Percentiles rank a stretch among this genome's conserved stretches.
These are phyloP conservation scores for Planococcus citri DNA, from an alignment of 1,140 invertebrate species.

Conservation along the genomic window DNA sequence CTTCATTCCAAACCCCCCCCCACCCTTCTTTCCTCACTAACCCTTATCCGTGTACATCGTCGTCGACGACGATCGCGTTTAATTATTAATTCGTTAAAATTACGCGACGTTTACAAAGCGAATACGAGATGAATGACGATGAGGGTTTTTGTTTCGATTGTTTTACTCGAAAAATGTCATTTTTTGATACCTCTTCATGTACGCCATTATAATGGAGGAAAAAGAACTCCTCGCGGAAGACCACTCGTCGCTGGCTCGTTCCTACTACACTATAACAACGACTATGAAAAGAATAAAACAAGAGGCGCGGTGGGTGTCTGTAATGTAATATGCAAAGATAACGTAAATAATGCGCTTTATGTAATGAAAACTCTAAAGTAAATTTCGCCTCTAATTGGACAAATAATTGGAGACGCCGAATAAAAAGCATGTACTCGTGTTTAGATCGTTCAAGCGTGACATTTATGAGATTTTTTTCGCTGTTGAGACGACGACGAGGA, in stretches of 20 bases:
- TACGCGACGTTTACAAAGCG: too few species aligned
- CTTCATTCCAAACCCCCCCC: too few species aligned
- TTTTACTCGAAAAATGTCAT: slow-evolving; percentile 1
- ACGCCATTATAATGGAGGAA: not conserved
- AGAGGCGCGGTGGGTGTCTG: slow-evolving; percentile 10
- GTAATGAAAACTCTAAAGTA: slow-evolving; percentile 13
- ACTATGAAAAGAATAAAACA: not conserved
- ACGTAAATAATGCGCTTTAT: slow-evolving; percentile 19
- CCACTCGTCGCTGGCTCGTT: not conserved
- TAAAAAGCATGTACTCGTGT: not conserved
- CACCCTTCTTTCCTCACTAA: too few species aligned
- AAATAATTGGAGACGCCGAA: slow-evolving; percentile 12
- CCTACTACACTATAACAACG: not conserved
- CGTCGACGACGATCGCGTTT: too few species aligned
- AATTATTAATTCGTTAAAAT: too few species aligned
- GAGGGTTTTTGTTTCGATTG: not conserved
- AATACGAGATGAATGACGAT: too few species aligned
- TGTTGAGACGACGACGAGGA: too few species aligned
- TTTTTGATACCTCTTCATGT: not conserved
- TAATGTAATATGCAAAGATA: slow-evolving; percentile 16
- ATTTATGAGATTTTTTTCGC: not conserved
- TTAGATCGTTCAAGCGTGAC: not conserved
- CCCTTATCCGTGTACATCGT: too few species aligned
- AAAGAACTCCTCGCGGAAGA: not conserved
- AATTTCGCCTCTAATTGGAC: slow-evolving; percentile 14